Percentiles rank a stretch among this genome's conserved stretches.
Evolutionary conservation across 2,888 invertebrate species (phyloP).

Genomic region (Phyto melanocephala): DNA sequence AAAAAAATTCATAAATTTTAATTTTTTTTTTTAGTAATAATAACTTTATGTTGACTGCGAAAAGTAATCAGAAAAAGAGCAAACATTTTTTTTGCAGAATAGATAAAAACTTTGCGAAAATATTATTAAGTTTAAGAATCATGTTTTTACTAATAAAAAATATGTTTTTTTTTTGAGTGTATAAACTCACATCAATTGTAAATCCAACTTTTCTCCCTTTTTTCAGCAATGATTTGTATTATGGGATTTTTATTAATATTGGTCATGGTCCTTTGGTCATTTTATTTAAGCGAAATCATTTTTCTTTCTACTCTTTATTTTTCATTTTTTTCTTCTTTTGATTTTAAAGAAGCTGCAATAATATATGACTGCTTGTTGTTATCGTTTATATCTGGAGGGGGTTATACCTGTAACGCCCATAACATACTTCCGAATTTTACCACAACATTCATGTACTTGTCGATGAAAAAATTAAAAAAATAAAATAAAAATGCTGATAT

Average conservation of each 20-base stretch:
- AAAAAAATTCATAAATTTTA: no score
- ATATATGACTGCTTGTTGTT: conserved; percentile 40
- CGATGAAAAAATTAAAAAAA: conserved; percentile 18
- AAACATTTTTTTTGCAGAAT: no score
- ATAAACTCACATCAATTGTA: background rate
- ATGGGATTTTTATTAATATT: conserved; percentile 63
- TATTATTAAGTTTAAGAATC: no score
- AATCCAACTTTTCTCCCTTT: conserved; percentile 22
- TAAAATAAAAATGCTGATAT: background rate
- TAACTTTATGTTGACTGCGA: no score
- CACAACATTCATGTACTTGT: conserved; percentile 28
- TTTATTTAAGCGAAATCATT: conserved; percentile 35
- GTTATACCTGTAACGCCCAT: conserved; percentile 63
- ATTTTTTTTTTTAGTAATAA: no score
- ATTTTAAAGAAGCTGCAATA: conserved; percentile 34
- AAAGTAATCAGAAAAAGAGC: no score
- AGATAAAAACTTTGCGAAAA: no score
- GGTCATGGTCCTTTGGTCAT: conserved; percentile 60
- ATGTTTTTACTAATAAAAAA: background rate
- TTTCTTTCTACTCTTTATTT: conserved; percentile 28
- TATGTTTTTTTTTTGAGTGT: conserved; percentile 24
- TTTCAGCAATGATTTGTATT: conserved; percentile 56
- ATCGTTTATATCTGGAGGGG: conserved; percentile 59
- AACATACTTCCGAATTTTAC: conserved; percentile 65
- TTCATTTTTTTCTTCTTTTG: background rate